Conservation (phyloP, 2,888 invertebrate genomes). For the Ernsta delagoae region DNA sequence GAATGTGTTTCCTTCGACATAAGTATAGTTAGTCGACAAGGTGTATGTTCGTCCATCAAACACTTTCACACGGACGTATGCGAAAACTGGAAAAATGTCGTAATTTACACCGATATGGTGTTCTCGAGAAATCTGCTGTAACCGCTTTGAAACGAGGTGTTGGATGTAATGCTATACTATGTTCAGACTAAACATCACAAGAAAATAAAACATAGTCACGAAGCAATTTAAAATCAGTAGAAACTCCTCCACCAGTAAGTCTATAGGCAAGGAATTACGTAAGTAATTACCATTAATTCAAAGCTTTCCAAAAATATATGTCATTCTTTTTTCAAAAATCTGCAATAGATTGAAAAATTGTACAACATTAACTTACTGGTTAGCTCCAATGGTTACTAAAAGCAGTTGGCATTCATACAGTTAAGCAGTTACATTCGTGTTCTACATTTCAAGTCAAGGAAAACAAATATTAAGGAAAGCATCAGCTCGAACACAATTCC, state of each 20-base stretch:
- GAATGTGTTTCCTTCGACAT: slow-evolving; percentile 26
- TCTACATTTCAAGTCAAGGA: neutral
- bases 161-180: neutral
- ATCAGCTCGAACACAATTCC: slow-evolving; percentile 4
- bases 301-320: too few relatives aligned
- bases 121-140: slow-evolving; percentile 24
- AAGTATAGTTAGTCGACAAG: slow-evolving; percentile 11
- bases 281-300: too few relatives aligned
- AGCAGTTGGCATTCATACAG: too few relatives aligned
- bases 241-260: neutral
- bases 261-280: too few relatives aligned
- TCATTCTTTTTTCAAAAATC: too few relatives aligned
- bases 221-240: neutral
- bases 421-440: neutral
- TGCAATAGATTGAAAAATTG: too few relatives aligned
- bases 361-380: too few relatives aligned
- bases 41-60: slow-evolving; percentile 40
- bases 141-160: neutral
- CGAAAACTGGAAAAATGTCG: slow-evolving; percentile 40
- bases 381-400: too few relatives aligned
- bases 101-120: slow-evolving; percentile 24
- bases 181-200: neutral
- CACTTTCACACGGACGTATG: slow-evolving; percentile 40
- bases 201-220: neutral
- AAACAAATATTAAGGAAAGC: slow-evolving; percentile 8